Percentiles rank a stretch among this genome's conserved stretches.
Evolutionary conservation across 1,140 invertebrate species (phyloP).

Genomic region (Leucophenga varia): DNA sequence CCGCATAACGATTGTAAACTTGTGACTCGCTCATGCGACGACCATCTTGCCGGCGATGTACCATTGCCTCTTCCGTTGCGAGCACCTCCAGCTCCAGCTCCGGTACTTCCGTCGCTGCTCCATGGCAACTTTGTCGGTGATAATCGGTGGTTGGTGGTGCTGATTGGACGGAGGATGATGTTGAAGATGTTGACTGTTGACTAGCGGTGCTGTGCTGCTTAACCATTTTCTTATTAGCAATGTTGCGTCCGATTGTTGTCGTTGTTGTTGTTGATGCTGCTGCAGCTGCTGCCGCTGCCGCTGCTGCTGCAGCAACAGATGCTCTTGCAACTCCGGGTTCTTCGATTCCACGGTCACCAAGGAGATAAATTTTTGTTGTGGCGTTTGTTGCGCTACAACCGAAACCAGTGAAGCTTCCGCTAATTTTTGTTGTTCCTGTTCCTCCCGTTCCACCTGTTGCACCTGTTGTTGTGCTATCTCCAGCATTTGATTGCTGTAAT

Average conservation of each 20-base stretch:
- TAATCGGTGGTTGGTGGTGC: slow-evolving; percentile 2
- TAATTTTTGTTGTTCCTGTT: too few relatives aligned
- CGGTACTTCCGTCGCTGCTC: background rate
- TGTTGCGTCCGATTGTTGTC: background rate
- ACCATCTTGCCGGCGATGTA: slow-evolving; percentile 11
- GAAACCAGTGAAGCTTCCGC: background rate
- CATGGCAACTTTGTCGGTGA: background rate
- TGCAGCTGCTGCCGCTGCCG: background rate
- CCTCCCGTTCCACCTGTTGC: too few relatives aligned
- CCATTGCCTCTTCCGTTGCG: background rate
- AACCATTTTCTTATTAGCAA: slow-evolving; percentile 16
- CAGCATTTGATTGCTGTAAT: background rate
- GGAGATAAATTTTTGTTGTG: background rate
- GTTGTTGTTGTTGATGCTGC: background rate
- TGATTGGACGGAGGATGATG: slow-evolving; percentile 21
- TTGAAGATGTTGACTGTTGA: slow-evolving; percentile 23
- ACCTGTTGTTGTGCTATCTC: too few relatives aligned
- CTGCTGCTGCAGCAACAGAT: background rate
- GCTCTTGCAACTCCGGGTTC: too few relatives aligned
- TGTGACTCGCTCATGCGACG: slow-evolving; percentile 6
- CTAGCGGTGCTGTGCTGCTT: slow-evolving; percentile 22
- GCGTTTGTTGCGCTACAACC: background rate
- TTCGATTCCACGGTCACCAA: background rate
- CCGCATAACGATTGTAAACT: slow-evolving; percentile 6
- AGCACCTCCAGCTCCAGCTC: background rate